A percentile compares a stretch with the other conserved stretches of the same genome.
These are phyloP conservation scores for Muscicapa striata DNA, from an alignment of 2,797 vertebrate genomes.

Conservation along the genomic window DNA sequence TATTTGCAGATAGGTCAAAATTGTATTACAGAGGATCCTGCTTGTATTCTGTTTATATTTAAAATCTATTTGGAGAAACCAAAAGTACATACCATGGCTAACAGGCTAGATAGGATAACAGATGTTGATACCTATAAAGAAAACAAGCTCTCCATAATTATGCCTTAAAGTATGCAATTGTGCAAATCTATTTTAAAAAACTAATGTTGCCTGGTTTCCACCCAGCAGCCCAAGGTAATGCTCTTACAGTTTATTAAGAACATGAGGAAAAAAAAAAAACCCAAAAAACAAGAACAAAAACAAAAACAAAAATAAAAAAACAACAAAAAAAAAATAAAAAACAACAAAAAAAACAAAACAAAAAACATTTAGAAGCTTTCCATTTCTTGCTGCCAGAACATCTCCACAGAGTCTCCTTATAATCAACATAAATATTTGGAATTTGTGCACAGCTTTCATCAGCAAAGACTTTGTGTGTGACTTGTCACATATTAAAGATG, in stretches of 20 bases:
- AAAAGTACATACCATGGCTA: not conserved
- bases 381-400: not conserved
- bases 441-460: not conserved
- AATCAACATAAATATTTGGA: not conserved
- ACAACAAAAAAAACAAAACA: too few species aligned
- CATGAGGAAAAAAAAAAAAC: not conserved
- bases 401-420: not conserved
- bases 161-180: not conserved
- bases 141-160: not conserved
- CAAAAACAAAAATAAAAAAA: too few species aligned
- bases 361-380: not conserved
- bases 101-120: not conserved
- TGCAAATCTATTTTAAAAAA: not conserved
- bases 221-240: not conserved
- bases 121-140: not conserved
- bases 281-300: too few species aligned
- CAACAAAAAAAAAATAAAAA: too few species aligned
- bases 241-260: not conserved
- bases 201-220: not conserved
- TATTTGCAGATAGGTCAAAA: not conserved
- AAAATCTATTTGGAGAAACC: not conserved
- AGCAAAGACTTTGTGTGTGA: not conserved
- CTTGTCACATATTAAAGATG: not conserved
- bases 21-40: not conserved
- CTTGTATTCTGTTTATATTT: not conserved